Conservation (phyloP, 2,888 invertebrate genomes). For the Amblyjoppa proteus region DNA sequence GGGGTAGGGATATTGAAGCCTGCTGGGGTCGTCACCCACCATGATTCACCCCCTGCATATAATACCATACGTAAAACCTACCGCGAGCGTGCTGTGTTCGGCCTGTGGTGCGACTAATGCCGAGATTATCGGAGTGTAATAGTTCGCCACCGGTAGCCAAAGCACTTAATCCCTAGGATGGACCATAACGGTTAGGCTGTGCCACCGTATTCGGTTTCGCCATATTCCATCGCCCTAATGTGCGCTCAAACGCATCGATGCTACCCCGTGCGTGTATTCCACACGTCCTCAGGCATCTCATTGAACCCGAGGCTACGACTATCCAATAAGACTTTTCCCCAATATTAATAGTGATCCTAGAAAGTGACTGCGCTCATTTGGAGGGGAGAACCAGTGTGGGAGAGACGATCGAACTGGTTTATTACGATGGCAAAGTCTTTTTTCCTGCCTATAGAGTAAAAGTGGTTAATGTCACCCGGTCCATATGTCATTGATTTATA, state of each 20-base stretch:
- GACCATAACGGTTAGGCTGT: constrained; percentile 62
- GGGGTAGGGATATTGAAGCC: constrained; percentile 4
- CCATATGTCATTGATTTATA: background rate
- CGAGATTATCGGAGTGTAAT: constrained; percentile 63
- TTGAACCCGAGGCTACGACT: background rate
- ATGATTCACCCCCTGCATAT: constrained; percentile 15
- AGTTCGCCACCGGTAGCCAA: constrained; percentile 47
- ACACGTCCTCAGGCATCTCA: background rate
- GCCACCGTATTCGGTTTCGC: constrained; percentile 30
- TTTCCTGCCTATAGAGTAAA: background rate
- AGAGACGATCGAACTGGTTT: background rate
- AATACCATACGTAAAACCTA: constrained; percentile 48
- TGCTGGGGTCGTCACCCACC: constrained; percentile 24
- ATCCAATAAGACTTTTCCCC: background rate
- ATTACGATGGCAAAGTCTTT: background rate
- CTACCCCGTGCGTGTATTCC: constrained; percentile 6
- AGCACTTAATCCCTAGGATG: constrained; percentile 63
- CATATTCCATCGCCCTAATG: constrained; percentile 51
- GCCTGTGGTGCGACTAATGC: constrained; percentile 54
- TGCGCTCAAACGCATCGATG: constrained; percentile 24
- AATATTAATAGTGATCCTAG: constrained; percentile 1
- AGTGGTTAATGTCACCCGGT: background rate
- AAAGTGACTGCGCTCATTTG: background rate
- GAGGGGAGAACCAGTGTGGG: background rate
- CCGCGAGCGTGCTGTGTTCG: constrained; percentile 35